Evolutionary conservation across 2,888 invertebrate genomes (phyloP).

Genomic region (Gastracanthus pulcherrimus): DNA sequence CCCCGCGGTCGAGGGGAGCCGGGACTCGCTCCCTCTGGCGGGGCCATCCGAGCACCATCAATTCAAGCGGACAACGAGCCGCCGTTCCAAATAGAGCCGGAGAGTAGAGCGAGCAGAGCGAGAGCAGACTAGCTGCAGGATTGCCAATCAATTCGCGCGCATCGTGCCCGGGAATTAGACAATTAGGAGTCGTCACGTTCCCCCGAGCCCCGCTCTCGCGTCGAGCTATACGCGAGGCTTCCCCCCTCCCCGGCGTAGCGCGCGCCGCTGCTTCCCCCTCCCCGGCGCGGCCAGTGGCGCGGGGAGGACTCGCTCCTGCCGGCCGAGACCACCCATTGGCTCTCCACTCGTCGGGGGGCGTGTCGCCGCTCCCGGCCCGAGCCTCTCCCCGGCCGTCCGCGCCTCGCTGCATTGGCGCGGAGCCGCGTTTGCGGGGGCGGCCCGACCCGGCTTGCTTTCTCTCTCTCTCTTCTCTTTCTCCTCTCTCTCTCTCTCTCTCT

Average conservation of each 20-base stretch:
- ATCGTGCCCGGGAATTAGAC: conserved; percentile 76
- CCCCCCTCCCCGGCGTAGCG: not conserved
- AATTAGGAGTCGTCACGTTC: conserved; percentile 78
- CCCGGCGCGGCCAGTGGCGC: conserved; percentile 29
- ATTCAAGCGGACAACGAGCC: conserved; percentile 61
- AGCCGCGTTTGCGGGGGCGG: conserved; percentile 35
- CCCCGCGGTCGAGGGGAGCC: not conserved
- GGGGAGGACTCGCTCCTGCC: conserved; percentile 33
- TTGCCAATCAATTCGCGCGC: conserved; percentile 75
- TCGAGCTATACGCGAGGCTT: no score
- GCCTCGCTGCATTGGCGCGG: conserved; percentile 44
- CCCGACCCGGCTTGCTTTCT: conserved; percentile 19
- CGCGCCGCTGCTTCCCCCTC: conserved; percentile 43
- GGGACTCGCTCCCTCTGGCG: not conserved
- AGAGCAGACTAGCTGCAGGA: conserved; percentile 61
- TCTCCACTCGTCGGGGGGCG: conserved; percentile 4
- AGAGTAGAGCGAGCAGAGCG: conserved; percentile 15
- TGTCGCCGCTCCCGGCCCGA: conserved; percentile 8
- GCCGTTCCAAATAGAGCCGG: conserved; percentile 62
- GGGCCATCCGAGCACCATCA: no score
- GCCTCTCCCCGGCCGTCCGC: not conserved
- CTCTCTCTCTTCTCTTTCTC: conserved; percentile 18
- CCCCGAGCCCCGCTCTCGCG: conserved; percentile 57
- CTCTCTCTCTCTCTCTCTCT: conserved; percentile 36
- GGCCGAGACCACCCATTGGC: conserved; percentile 32